phyloP scores from a whole-genome alignment of 2,888 invertebrate genomes.

The Lamproptera curius region DNA sequence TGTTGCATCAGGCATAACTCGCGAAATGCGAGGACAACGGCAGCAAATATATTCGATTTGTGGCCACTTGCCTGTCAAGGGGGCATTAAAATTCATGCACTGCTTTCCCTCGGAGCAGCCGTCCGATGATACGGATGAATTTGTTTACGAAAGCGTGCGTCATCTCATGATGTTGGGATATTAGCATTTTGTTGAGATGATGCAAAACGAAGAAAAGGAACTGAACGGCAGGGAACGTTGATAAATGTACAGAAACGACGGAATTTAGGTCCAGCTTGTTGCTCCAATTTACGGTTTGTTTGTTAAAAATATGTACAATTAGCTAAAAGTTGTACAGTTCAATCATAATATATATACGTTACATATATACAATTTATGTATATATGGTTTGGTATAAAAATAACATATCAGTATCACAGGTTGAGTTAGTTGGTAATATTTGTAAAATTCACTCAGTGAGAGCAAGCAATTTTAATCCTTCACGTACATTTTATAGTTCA shows the following conservation, averaged over 20 bases:
- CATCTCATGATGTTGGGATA: background rate
- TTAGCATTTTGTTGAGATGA: too few relatives aligned
- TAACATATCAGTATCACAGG: background rate
- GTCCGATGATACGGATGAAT: slow-evolving; percentile 27
- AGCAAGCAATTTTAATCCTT: background rate
- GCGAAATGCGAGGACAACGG: background rate
- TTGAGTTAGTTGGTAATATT: background rate
- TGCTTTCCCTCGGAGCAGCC: background rate
- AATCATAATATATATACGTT: background rate
- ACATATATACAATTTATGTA: background rate
- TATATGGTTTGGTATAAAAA: background rate
- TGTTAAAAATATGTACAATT: too few relatives aligned
- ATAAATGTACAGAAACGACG: too few relatives aligned
- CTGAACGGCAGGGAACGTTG: too few relatives aligned
- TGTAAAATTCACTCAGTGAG: background rate
- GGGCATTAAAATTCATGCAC: slow-evolving; percentile 10
- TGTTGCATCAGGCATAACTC: too few relatives aligned
- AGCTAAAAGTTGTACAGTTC: too few relatives aligned
- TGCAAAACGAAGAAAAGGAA: too few relatives aligned
- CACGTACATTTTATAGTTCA: background rate
- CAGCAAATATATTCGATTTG: background rate
- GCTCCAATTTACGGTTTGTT: too few relatives aligned
- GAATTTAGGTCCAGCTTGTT: too few relatives aligned
- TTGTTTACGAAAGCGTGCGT: slow-evolving; percentile 24
- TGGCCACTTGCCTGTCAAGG: background rate